A percentile compares a stretch with the other conserved stretches of the same genome.
Conservation (phyloP, 1,140 invertebrate species). For the Heliconius congener region DNA sequence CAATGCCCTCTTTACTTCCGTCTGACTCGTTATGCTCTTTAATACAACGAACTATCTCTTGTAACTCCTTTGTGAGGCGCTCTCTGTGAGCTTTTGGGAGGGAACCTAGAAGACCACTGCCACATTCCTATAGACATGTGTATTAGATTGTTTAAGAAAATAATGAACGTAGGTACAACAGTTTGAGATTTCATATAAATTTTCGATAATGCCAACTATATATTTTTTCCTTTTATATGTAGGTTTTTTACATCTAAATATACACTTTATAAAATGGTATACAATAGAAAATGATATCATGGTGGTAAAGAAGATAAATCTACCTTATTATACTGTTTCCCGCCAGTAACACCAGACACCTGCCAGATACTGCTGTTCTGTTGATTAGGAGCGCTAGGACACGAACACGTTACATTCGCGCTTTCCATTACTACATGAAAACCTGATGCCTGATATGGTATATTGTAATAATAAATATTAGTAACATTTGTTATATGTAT, state of each 20-base stretch:
- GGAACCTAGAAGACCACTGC: slow-evolving; percentile 58
- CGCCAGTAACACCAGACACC: slow-evolving; percentile 68
- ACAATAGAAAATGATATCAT: too few species aligned
- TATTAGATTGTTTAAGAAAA: too few species aligned
- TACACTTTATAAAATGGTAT: too few species aligned
- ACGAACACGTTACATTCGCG: slow-evolving; percentile 57
- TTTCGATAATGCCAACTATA: too few species aligned
- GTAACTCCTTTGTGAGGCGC: slow-evolving; percentile 54
- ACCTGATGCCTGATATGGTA: slow-evolving; percentile 59
- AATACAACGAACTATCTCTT: slow-evolving; percentile 63
- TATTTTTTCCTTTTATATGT: too few species aligned
- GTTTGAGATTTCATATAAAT: too few species aligned
- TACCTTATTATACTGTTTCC: slow-evolving; percentile 71
- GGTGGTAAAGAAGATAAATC: not conserved
- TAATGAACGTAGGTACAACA: too few species aligned
- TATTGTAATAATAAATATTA: slow-evolving; percentile 20
- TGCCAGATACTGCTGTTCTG: slow-evolving; percentile 74
- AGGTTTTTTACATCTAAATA: too few species aligned
- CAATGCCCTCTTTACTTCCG: slow-evolving; percentile 35
- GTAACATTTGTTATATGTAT: not conserved
- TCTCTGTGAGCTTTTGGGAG: slow-evolving; percentile 60
- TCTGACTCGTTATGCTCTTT: slow-evolving; percentile 60
- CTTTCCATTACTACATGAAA: slow-evolving; percentile 70
- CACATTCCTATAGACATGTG: slow-evolving; percentile 51
- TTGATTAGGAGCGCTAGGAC: slow-evolving; percentile 53